phyloP scores from a whole-genome alignment of 2,113 vertebrate species.

The Physeter macrocephalus region DNA sequence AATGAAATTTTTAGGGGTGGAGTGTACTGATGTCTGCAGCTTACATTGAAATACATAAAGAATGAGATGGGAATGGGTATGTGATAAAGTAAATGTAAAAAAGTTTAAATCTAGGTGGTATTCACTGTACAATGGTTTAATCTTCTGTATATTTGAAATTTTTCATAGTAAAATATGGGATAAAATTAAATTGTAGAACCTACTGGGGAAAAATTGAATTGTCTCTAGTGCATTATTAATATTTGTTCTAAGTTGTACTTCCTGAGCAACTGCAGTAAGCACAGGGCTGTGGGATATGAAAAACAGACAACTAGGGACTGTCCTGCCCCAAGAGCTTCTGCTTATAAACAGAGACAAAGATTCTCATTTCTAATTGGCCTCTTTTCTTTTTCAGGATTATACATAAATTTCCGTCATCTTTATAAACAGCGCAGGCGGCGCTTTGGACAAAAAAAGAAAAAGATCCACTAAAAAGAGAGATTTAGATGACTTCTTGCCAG shows the following conservation, averaged over 20 bases:
- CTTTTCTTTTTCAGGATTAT: constrained; percentile 81
- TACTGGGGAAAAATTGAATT: not conserved
- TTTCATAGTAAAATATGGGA: not conserved
- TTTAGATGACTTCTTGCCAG: constrained; percentile 55
- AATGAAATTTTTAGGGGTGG: not conserved
- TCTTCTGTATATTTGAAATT: not conserved
- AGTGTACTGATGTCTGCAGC: not conserved
- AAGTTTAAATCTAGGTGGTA: not conserved
- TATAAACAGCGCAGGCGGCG: constrained; percentile 92
- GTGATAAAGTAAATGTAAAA: not conserved
- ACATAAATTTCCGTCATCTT: constrained; percentile 91
- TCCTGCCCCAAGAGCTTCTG: not conserved
- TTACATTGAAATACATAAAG: not conserved
- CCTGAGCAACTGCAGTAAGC: not conserved
- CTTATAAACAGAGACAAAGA: not conserved
- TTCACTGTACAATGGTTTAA: not conserved
- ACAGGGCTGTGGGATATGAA: not conserved
- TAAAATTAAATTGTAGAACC: not conserved
- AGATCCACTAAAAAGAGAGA: constrained; percentile 83
- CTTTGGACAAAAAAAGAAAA: constrained; percentile 91
- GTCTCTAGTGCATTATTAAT: not conserved
- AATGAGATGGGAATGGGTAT: not conserved
- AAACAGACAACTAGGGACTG: not conserved
- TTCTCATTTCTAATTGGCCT: constrained; percentile 3
- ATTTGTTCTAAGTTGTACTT: not conserved